Base-by-base conservation (phyloP, 2,888 invertebrate genomes). In the Yponomeuta malinellus region DNA sequence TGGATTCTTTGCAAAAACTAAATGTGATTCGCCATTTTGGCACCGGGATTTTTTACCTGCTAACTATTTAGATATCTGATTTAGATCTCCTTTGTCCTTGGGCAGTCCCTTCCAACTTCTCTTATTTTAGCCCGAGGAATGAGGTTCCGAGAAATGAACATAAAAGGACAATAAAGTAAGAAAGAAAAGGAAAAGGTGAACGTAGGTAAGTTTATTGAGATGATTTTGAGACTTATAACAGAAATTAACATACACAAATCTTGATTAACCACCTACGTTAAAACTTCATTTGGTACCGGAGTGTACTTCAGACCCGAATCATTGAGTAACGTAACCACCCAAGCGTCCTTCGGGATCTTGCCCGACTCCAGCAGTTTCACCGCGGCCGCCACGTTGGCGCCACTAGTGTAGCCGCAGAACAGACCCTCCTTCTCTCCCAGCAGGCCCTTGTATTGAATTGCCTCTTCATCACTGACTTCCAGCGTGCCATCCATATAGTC, bases 331-430 rank as follows among this genome's bases (percentile, higher is more conserved):
- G 91, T 91, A 2, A 90, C 89, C 1, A 91, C 85, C 87, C 91
- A 91, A 2, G 92, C 82, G 74, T 90, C 86, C 52, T 83, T 75
- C 0, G 89, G 86, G 31, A 92, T 73, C 71, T 76, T 75, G 0
- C 92, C 91, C 1, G 90, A 90, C 67, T 87, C 76, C 72, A 92
- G 73, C 63, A 92, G 79, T 70, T 87, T 85, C 5, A 89, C 87
- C 0, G 91, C 90, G 0, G 90, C 92, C 6, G 90, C 90, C 9
- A 90, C 85, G 72, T 91, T 91, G 1, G 90, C 91, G 0, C 85
- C 92, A 71, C 90, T 90, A 6, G 92, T 91, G 75, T 89, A 92
- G 6, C 91, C 91, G 52, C 90, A 88, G 74, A 83, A 92, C 72
- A 92, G 72, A 23, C 91, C 91, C 74, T 92, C 91, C 74, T 88